A percentile compares a stretch with the other conserved stretches of the same genome.
phyloP scores from a whole-genome alignment of 2,113 vertebrate genomes.

The Alosa alosa region DNA sequence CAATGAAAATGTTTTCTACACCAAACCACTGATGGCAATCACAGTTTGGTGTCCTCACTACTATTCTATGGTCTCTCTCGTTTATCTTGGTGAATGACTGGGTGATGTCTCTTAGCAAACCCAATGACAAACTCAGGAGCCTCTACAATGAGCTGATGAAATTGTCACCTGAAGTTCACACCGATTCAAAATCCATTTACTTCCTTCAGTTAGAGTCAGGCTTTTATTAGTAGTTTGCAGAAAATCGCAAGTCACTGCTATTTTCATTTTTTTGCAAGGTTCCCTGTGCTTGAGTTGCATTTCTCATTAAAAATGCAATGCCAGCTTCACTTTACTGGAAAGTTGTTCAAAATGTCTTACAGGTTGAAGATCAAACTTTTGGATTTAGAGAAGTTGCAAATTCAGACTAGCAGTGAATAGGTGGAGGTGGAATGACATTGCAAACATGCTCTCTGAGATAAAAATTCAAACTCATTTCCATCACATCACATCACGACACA shows the following conservation, averaged over 20 bases:
- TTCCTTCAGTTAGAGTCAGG: background rate
- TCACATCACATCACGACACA: background rate
- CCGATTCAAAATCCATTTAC: background rate
- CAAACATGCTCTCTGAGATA: conserved; percentile 25
- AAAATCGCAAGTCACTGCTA: background rate
- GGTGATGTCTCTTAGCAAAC: background rate
- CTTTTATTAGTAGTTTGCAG: background rate
- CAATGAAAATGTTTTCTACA: background rate
- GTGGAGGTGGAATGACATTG: background rate
- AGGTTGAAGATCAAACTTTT: background rate
- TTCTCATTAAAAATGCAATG: background rate
- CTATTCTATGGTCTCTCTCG: too few species aligned
- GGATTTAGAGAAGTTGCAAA: background rate
- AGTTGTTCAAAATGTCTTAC: background rate
- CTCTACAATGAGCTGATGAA: background rate
- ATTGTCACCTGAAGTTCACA: background rate
- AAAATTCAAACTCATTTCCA: conserved; percentile 46
- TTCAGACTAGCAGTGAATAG: background rate
- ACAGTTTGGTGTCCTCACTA: background rate
- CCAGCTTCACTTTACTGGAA: background rate
- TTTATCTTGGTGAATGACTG: background rate
- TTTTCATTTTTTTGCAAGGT: background rate
- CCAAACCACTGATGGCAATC: background rate
- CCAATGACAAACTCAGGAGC: background rate
- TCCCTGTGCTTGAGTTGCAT: background rate